Conservation (phyloP, 2,888 invertebrate genomes). For the Coremacera marginata region DNA sequence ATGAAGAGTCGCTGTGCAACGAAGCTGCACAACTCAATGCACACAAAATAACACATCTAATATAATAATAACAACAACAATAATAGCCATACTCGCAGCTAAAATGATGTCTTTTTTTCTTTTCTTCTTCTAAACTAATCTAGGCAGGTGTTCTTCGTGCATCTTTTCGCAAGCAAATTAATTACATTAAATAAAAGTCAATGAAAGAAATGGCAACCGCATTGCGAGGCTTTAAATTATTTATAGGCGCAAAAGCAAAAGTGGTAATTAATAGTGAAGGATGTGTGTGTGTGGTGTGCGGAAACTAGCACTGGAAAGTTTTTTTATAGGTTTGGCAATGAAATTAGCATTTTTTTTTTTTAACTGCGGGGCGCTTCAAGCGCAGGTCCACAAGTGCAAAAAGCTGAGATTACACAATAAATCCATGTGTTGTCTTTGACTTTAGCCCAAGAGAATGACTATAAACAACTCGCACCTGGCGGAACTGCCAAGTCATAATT, state of each 20-base stretch:
- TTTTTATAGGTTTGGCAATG: not conserved
- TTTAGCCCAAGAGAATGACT: constrained; percentile 39
- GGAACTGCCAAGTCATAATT: constrained; percentile 66
- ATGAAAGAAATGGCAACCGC: constrained; percentile 29
- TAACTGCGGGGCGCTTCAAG: not conserved
- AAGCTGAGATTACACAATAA: constrained; percentile 41
- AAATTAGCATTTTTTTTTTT: not conserved
- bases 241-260: constrained; percentile 39
- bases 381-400: constrained; percentile 31
- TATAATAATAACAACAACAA: not conserved
- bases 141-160: constrained; percentile 33
- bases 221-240: constrained; percentile 31
- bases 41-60: not conserved
- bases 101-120: not conserved
- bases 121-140: not conserved
- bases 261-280: constrained; percentile 57
- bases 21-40: not conserved
- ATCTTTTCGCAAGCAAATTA: constrained; percentile 34
- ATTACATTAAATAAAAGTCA: constrained; percentile 44
- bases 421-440: constrained; percentile 38
- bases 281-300: not conserved
- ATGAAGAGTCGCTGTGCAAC: not conserved
- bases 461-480: constrained; percentile 64
- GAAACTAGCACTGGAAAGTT: not conserved
- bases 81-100: not conserved